Percentiles rank a stretch among this genome's conserved stretches.
Evolutionary conservation across 64 coral and sea anemone species (phyloP).

Genomic region (Montipora foliosa): DNA sequence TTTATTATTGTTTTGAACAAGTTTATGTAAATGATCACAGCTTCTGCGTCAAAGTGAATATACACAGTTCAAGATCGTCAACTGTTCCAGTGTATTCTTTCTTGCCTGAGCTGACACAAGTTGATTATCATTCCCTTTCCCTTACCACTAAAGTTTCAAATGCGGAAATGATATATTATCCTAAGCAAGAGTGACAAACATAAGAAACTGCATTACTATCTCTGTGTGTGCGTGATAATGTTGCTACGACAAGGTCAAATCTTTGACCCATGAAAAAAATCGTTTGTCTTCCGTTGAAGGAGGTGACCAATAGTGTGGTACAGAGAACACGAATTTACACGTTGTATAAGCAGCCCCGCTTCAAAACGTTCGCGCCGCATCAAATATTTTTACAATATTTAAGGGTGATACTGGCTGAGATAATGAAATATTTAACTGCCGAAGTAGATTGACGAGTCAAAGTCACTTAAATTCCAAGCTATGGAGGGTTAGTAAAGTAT

Average conservation of each 20-base stretch:
- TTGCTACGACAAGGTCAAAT: neutral
- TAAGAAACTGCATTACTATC: constrained; percentile 1
- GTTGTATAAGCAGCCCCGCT: constrained; percentile 6
- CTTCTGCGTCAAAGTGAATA: too few species aligned
- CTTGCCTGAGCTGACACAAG: too few species aligned
- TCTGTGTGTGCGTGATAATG: neutral
- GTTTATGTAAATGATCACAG: too few species aligned
- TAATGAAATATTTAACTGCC: neutral
- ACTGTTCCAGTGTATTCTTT: too few species aligned
- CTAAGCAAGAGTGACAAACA: neutral
- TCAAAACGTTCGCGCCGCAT: neutral
- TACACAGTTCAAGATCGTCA: too few species aligned
- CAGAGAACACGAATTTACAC: constrained; percentile 38
- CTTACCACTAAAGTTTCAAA: neutral
- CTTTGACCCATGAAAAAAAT: constrained; percentile 36
- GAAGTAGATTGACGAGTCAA: neutral
- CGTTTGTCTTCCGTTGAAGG: neutral
- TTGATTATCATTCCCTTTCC: too few species aligned
- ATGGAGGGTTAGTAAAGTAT: constrained; percentile 1
- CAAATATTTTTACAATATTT: neutral
- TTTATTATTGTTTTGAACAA: too few species aligned
- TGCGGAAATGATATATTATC: neutral
- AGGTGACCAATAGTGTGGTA: neutral
- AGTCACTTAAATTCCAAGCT: neutral
- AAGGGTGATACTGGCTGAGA: neutral